phyloP scores from a whole-genome alignment of 2,797 vertebrate genomes.

The Smutsia temminckii region DNA sequence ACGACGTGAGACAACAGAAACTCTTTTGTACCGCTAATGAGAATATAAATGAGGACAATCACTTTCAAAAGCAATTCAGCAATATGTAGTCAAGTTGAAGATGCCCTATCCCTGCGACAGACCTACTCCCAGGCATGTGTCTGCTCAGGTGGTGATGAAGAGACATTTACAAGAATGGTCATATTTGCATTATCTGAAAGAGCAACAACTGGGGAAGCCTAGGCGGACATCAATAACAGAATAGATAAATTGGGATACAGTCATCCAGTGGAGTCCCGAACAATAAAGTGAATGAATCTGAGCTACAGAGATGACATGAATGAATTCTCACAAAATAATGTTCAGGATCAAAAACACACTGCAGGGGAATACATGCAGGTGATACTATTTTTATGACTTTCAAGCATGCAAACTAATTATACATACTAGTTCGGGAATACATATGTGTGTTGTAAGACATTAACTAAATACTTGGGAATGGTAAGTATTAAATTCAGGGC shows the following conservation, averaged over 20 bases:
- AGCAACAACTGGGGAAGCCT: neutral
- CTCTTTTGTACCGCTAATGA: neutral
- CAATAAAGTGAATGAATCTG: neutral
- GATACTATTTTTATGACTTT: neutral
- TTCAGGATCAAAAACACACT: neutral
- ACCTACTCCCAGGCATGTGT: neutral
- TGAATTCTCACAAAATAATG: neutral
- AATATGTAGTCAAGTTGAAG: neutral
- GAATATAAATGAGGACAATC: neutral
- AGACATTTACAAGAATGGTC: neutral
- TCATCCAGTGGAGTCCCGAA: neutral
- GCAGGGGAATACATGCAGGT: neutral
- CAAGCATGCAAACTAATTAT: neutral
- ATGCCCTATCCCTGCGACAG: neutral
- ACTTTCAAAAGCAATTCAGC: neutral
- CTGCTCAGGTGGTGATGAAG: neutral
- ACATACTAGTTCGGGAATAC: neutral
- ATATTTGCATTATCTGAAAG: neutral
- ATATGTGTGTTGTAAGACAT: neutral
- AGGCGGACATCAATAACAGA: neutral
- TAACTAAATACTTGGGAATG: neutral
- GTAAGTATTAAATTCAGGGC: constrained; percentile 19
- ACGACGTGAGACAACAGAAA: neutral
- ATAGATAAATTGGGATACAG: neutral
- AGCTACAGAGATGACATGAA: neutral